phyloP scores from a whole-genome alignment of 2,888 invertebrate species.

The Myathropa florea region DNA sequence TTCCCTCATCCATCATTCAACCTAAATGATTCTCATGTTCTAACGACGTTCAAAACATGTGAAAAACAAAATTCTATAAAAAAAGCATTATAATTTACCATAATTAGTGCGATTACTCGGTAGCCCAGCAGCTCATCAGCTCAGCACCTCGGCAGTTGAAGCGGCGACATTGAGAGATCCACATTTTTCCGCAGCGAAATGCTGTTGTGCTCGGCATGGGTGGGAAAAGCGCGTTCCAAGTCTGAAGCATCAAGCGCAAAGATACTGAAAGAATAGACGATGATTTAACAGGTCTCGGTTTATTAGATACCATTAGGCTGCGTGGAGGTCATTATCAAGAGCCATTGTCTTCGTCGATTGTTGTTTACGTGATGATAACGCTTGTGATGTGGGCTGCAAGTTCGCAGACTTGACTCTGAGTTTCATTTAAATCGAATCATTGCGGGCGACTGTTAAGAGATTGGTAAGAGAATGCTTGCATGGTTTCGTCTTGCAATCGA shows the following conservation, averaged over 20 bases:
- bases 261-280: neutral
- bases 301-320: conserved; percentile 11
- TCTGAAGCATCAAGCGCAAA: neutral
- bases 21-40: neutral
- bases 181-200: neutral
- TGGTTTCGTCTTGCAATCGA: neutral
- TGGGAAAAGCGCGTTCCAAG: neutral
- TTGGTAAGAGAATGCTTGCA: neutral
- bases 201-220: neutral
- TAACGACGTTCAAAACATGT: neutral
- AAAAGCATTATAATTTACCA: neutral
- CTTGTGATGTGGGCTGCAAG: neutral
- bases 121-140: neutral
- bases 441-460: neutral
- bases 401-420: neutral
- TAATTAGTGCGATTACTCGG: neutral
- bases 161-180: neutral
- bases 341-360: neutral
- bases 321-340: conserved; percentile 9
- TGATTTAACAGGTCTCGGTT: conserved; percentile 24
- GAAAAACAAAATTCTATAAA: neutral
- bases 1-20: neutral
- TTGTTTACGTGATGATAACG: neutral
- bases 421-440: neutral
- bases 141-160: no score